phyloP scores from a whole-genome alignment of 2,888 invertebrate genomes.

The Scaptomyza cyrtandrae region DNA sequence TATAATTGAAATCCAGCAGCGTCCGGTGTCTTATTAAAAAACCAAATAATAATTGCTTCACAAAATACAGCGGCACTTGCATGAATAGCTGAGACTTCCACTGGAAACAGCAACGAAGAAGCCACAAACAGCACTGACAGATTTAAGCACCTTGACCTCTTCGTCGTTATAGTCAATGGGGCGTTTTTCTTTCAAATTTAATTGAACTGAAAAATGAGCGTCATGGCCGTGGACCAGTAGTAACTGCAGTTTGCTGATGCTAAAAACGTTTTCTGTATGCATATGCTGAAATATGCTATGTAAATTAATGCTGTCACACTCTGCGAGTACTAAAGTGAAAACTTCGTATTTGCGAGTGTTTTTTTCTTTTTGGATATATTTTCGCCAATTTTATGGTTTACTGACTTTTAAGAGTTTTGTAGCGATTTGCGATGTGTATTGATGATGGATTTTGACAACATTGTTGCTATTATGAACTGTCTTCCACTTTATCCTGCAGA shows the following conservation, averaged over 20 bases:
- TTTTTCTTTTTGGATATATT: not conserved
- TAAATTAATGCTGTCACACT: conserved; percentile 52
- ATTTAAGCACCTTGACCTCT: conserved; percentile 69
- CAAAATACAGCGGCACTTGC: conserved; percentile 20
- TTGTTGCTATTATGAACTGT: too few relatives aligned
- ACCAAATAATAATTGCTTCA: conserved; percentile 34
- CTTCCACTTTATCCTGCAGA: too few relatives aligned
- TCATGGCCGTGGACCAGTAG: conserved; percentile 33
- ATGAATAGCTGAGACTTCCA: conserved; percentile 3
- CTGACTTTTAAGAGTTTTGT: too few relatives aligned
- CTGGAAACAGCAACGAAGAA: conserved; percentile 25
- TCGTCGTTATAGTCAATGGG: conserved; percentile 35
- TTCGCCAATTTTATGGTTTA: too few relatives aligned
- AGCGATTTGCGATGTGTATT: too few relatives aligned
- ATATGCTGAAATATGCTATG: conserved; percentile 52
- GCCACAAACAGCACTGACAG: conserved; percentile 30
- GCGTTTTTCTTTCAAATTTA: conserved; percentile 60
- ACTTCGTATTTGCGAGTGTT: conserved; percentile 23
- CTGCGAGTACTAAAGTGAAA: conserved; percentile 30
- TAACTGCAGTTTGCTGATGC: conserved; percentile 29
- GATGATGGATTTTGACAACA: too few relatives aligned
- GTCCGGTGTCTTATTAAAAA: conserved; percentile 29
- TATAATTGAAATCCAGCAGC: conserved; percentile 10
- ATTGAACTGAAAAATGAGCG: conserved; percentile 59
- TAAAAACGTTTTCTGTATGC: conserved; percentile 48